phyloP scores from a whole-genome alignment of 30 jellyfish, hydroid and myxozoan genomes.

The Hydractinia echinata region DNA sequence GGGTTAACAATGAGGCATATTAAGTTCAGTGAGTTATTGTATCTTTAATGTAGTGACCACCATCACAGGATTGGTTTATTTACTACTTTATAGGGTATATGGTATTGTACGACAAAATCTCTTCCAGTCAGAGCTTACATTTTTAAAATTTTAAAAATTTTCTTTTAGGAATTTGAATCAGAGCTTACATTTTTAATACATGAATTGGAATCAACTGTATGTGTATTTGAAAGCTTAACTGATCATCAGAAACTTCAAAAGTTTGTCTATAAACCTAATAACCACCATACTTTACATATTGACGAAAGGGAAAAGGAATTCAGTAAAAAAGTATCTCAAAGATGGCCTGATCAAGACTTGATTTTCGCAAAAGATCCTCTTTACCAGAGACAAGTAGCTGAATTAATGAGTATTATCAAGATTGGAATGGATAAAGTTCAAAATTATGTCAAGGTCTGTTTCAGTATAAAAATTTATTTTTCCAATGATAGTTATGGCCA shows the following conservation, averaged over 20 bases:
- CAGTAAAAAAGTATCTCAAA: background rate
- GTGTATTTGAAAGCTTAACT: conserved; percentile 34
- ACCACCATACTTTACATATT: conserved; percentile 18
- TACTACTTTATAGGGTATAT: no score
- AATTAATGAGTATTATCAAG: conserved; percentile 3
- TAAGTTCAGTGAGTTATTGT: no score
- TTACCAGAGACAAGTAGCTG: conserved; percentile 47
- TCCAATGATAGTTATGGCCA: no score
- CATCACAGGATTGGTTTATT: no score
- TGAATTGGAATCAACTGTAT: conserved; percentile 46
- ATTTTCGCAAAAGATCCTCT: conserved; percentile 50
- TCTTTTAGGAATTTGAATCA: conserved; percentile 39
- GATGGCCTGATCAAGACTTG: conserved; percentile 26
- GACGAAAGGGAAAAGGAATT: conserved; percentile 29
- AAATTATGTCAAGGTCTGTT: conserved; percentile 3
- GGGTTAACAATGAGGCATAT: no score
- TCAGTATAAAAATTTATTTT: no score
- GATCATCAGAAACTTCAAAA: conserved; percentile 42
- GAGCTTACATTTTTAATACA: conserved; percentile 33
- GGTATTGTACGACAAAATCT: no score
- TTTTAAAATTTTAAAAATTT: background rate
- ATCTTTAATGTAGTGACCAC: no score
- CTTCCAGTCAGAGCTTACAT: background rate
- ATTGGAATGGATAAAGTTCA: conserved; percentile 1
- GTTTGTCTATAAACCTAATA: conserved; percentile 26